A percentile compares a stretch with the other conserved stretches of the same genome.
These are phyloP conservation scores for Agrotis ipsilon DNA, from an alignment of 2,888 invertebrate genomes.

Conservation along the genomic window DNA sequence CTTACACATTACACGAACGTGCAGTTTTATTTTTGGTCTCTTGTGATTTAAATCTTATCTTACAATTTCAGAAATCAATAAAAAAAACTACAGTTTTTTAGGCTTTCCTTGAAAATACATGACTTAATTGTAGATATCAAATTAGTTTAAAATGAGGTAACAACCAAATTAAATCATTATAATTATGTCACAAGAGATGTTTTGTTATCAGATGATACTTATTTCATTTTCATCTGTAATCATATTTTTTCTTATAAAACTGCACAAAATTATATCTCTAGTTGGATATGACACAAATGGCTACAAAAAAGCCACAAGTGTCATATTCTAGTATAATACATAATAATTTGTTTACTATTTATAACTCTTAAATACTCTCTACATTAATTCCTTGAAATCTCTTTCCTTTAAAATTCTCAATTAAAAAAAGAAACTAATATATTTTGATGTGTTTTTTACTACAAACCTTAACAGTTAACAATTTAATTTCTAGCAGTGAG, in stretches of 20 bases:
- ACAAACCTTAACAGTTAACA: constrained; percentile 80
- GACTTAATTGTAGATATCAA: neutral
- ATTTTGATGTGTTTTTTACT: constrained; percentile 71
- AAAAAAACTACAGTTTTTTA: neutral
- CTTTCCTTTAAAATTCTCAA: constrained; percentile 62
- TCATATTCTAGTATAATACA: constrained; percentile 73
- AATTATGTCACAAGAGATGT: constrained; percentile 16
- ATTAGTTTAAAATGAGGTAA: neutral
- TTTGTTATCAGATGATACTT: neutral
- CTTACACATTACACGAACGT: constrained; percentile 77
- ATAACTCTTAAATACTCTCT: constrained; percentile 69
- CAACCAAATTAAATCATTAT: neutral
- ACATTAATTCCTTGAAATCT: constrained; percentile 62
- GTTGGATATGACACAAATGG: constrained; percentile 67
- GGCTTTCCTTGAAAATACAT: neutral
- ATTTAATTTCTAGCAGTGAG: constrained; percentile 90
- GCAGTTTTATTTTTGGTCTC: constrained; percentile 79
- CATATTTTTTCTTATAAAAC: constrained; percentile 73
- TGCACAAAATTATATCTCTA: constrained; percentile 70
- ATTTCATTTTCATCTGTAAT: neutral
- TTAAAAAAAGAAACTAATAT: constrained; percentile 70
- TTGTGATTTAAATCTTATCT: constrained; percentile 2
- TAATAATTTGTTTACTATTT: constrained; percentile 76
- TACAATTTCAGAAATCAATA: neutral
- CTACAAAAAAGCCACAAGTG: constrained; percentile 62